Percentiles rank a stretch among this genome's conserved stretches.
Conservation (phyloP, 2,888 invertebrate species). For the Heliconius ismenius region DNA sequence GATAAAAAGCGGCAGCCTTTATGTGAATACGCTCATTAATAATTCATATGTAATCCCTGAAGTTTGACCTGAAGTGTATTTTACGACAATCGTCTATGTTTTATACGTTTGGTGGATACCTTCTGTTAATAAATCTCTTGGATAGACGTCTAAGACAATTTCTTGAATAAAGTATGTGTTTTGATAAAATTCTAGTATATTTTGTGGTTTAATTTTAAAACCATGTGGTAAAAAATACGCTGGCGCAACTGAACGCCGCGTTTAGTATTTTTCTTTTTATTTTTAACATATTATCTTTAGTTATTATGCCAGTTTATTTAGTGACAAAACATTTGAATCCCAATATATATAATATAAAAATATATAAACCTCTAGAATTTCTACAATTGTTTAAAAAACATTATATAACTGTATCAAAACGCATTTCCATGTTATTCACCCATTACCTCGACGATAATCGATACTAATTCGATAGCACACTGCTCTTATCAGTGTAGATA, state of each 20-base stretch:
- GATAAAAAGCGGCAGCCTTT: conserved; percentile 58
- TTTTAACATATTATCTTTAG: too few species aligned
- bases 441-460: conserved; percentile 1
- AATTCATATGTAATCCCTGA: conserved; percentile 75
- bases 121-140: conserved; percentile 37
- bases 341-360: neutral
- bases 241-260: neutral
- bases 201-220: neutral
- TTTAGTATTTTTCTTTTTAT: neutral
- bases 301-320: too few species aligned
- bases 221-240: too few species aligned
- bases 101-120: conserved; percentile 49
- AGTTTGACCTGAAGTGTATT: conserved; percentile 54
- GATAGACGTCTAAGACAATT: neutral
- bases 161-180: neutral
- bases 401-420: neutral
- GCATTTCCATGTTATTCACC: conserved; percentile 10
- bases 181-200: neutral
- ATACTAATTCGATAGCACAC: conserved; percentile 22
- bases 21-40: conserved; percentile 74
- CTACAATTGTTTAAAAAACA: neutral
- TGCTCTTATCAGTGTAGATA: conserved; percentile 28
- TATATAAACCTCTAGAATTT: neutral
- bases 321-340: too few species aligned
- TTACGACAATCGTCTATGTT: conserved; percentile 67